These are phyloP conservation scores for Himalopsyche japonica DNA, from an alignment of 2,888 invertebrate species.

Conservation along the genomic window DNA sequence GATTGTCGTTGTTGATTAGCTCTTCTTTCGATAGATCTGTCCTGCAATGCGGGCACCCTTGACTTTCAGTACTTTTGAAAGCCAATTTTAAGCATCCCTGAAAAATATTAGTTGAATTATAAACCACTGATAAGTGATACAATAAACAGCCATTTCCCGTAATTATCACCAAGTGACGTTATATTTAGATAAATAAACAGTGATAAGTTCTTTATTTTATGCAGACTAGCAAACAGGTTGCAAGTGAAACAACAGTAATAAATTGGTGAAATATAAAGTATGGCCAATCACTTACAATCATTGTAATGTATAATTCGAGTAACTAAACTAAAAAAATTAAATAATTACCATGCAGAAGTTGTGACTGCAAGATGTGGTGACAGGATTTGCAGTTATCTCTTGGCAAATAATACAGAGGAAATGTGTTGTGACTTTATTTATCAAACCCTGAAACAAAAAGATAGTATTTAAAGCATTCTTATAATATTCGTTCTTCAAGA, in stretches of 20 bases:
- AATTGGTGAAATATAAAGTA: too few species aligned
- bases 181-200: too few species aligned
- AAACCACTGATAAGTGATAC: too few species aligned
- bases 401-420: constrained; percentile 83
- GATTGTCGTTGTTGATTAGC: constrained; percentile 60
- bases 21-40: constrained; percentile 61
- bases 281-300: too few species aligned
- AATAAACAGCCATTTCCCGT: neutral
- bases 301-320: too few species aligned
- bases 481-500: neutral
- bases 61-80: constrained; percentile 63
- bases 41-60: constrained; percentile 72
- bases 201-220: too few species aligned
- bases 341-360: constrained; percentile 71
- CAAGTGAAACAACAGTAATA: too few species aligned
- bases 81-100: constrained; percentile 69
- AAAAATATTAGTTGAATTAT: constrained; percentile 42
- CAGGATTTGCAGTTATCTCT: constrained; percentile 69
- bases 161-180: neutral
- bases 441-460: constrained; percentile 56
- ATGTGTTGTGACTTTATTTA: constrained; percentile 64
- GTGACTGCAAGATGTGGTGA: constrained; percentile 75
- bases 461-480: neutral
- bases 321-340: neutral
- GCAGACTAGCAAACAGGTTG: too few species aligned